Base-by-base conservation (phyloP, 2,113 vertebrate genomes). In the Turdus rufiventris region DNA sequence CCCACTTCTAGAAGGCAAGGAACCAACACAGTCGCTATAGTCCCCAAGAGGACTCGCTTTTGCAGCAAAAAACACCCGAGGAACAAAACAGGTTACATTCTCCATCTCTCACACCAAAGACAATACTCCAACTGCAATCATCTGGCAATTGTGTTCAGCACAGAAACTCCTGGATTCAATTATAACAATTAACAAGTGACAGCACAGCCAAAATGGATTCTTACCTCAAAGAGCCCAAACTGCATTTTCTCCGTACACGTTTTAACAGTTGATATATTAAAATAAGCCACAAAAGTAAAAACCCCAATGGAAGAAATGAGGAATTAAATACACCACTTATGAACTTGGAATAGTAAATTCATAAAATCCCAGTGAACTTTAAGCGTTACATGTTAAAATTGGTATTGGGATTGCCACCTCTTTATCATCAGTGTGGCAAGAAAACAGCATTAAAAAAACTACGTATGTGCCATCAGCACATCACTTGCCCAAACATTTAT, bases 1-100 rank as follows among this genome's bases (percentile, higher is more conserved):
- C 5, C 16, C 14, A 56, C 5, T 2, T 8, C 33, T 9, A 13
- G 8, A 1, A 26, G 6, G 12, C 38, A 24, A 62, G 10, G 5
- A 87, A 14, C 15, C 51, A 45, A 54, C 38, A 48, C 4, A 53
- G 62, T 3, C 2, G 1, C 33, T 50, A 8, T 16, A 51, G 20
- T 6, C 14, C 18, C 43, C 28, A n/a, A 3, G 15, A 67, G 0
- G 9, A 15, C 34, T 0, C 0, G 2, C 14, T 84, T 40, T n/a
- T 20, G 6, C 18, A 1, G 2, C 34, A 12, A 82, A 54, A 58
- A 56, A 11, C 4, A 51, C 24, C 2, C 8, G 20, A 75, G 29
- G 5, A 9, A 68, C 28, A 42, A 31, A 20, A 25, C 14, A 40
- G 6, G 31, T 25, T 24, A 47, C 12, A 36, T 43, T 14, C 29